Evolutionary conservation across 2,888 invertebrate genomes (phyloP).

Genomic region (Anticlea derivata): DNA sequence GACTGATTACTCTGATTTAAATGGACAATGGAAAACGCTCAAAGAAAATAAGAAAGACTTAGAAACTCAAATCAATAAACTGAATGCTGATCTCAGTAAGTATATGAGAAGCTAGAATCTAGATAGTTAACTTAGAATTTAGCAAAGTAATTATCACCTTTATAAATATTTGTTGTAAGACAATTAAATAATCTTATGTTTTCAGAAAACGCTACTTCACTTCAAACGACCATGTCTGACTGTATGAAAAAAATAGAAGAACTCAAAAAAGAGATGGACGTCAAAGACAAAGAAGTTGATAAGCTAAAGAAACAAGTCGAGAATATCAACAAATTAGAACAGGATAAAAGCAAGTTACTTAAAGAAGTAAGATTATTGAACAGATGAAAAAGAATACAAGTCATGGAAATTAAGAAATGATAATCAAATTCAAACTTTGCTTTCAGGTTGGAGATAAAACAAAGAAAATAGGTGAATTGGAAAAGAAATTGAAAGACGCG

Average conservation of each 20-base stretch:
- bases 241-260: slow-evolving; percentile 86
- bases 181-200: slow-evolving; percentile 5
- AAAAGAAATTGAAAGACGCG: slow-evolving; percentile 86
- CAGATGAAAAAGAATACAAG: too few relatives aligned
- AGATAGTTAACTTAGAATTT: too few relatives aligned
- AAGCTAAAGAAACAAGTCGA: slow-evolving; percentile 85
- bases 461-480: slow-evolving; percentile 85
- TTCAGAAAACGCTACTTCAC: slow-evolving; percentile 80
- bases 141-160: too few relatives aligned
- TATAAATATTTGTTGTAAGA: neutral
- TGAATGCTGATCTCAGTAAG: slow-evolving; percentile 85
- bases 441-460: slow-evolving; percentile 85
- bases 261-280: slow-evolving; percentile 85
- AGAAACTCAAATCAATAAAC: slow-evolving; percentile 83
- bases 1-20: slow-evolving; percentile 66
- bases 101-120: too few relatives aligned
- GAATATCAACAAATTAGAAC: slow-evolving; percentile 70
- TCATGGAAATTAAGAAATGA: slow-evolving; percentile 8
- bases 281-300: slow-evolving; percentile 85
- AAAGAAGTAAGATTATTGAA: slow-evolving; percentile 78
- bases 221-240: slow-evolving; percentile 80
- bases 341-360: slow-evolving; percentile 83
- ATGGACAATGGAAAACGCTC: slow-evolving; percentile 77
- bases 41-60: slow-evolving; percentile 86
- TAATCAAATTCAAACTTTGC: slow-evolving; percentile 17